phyloP scores from a whole-genome alignment of 2,888 invertebrate species.

The Acrobasis repandana region DNA sequence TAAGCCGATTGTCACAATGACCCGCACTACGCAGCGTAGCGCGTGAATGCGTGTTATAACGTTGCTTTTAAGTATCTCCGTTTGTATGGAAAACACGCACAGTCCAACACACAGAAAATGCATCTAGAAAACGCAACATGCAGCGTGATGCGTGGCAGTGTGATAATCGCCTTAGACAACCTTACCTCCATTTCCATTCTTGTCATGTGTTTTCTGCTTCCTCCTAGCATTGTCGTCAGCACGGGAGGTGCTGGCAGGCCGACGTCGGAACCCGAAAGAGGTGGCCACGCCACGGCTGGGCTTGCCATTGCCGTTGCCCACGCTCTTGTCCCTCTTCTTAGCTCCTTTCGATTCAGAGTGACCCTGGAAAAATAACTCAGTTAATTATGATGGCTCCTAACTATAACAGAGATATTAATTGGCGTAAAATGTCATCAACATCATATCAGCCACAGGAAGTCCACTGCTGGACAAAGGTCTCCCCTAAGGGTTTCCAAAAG shows the following conservation, averaged over 20 bases:
- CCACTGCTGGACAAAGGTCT: too few species aligned
- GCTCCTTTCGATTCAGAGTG: slow-evolving; percentile 86
- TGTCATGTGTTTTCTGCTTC: slow-evolving; percentile 69
- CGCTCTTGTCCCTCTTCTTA: slow-evolving; percentile 79
- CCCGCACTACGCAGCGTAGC: too few species aligned
- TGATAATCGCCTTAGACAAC: too few species aligned
- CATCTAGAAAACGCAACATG: too few species aligned
- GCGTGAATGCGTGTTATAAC: too few species aligned
- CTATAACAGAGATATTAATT: not conserved
- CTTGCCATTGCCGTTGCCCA: slow-evolving; percentile 72
- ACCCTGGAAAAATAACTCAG: slow-evolving; percentile 59
- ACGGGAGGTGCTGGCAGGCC: slow-evolving; percentile 78
- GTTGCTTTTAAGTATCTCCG: too few species aligned
- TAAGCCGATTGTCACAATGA: too few species aligned
- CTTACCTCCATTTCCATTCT: slow-evolving; percentile 77
- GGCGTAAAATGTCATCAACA: not conserved
- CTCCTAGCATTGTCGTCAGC: slow-evolving; percentile 73
- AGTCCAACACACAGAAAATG: too few species aligned
- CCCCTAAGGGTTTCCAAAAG: too few species aligned
- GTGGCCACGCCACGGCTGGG: slow-evolving; percentile 89
- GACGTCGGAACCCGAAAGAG: slow-evolving; percentile 92
- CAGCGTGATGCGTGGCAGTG: too few species aligned
- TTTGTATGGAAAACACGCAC: too few species aligned
- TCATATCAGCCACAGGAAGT: too few species aligned
- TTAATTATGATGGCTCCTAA: not conserved